Base-by-base conservation (phyloP, 2,888 invertebrate genomes). In the Ophion costatus region DNA sequence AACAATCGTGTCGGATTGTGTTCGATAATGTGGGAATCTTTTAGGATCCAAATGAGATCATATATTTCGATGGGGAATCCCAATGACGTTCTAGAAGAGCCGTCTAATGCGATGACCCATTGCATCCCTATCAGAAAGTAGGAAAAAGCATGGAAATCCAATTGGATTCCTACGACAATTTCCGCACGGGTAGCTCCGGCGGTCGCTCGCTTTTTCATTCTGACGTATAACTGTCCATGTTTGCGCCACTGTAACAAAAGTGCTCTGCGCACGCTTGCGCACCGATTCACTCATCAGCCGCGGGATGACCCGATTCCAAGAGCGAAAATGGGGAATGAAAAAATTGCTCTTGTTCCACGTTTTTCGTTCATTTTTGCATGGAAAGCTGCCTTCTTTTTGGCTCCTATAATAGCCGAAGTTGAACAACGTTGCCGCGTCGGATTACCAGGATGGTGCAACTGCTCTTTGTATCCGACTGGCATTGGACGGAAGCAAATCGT, bases 401-500 rank as follows among this genome's bases (percentile, higher is more conserved):
- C 24, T 56, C 64, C 17, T 45, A 1, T 14, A 45, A 22, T 33
- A 38, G 33, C 24, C 45, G 14, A 73, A 20, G 45, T 45, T 45
- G 14, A 69, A 69, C 2, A 56, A 66, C 69, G 66, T 67, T 71
- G 42, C 64, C n/a, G 66, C 70, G 71, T 70, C 80, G 42, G 59
- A 69, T 80, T 74, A 71, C 38, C 29, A 56, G 66, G 71, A 51
- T 51, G 14, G 73, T 45, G 69, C 51, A 45, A n/a, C 20, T 45
- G 73, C 57, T 74, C 64, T 83, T 77, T 56, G 70, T 82, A 85
- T 77, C 77, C 85, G 82, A 82, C 80, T 77, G 82, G 80, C 77
- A 74, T 42, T 73, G 78, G 79, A 80, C 80, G 79, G 71, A 73
- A 67, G 56, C 17, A 56, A 76, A 67, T 82, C 57, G 67, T 56